Conservation (phyloP, 2,888 invertebrate genomes). For the Perizoma affinitatum region DNA sequence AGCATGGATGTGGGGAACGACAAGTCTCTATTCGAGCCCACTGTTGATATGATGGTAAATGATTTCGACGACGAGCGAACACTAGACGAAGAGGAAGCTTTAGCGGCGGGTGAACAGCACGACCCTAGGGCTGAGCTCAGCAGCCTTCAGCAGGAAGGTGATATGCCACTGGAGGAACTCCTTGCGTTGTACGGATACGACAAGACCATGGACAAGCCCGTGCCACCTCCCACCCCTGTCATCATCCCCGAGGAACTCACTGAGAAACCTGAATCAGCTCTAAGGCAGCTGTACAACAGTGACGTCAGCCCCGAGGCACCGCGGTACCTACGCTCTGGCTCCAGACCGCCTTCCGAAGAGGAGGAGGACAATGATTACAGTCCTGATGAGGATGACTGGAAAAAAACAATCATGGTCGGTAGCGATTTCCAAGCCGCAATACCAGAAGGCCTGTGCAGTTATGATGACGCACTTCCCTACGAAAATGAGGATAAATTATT, state of each 20-base stretch:
- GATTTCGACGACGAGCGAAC: constrained; percentile 99
- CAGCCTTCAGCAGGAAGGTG: constrained; percentile 95
- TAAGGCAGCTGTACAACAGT: constrained; percentile 74
- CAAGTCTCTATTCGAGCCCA: constrained; percentile 92
- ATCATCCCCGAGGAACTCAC: constrained; percentile 63
- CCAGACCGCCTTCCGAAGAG: constrained; percentile 91
- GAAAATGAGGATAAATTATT: constrained; percentile 97
- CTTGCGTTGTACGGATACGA: constrained; percentile 94
- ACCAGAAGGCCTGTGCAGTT: constrained; percentile 95
- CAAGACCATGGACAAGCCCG: constrained; percentile 72
- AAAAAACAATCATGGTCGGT: constrained; percentile 98
- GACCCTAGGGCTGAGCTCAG: constrained; percentile 95
- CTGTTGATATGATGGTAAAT: constrained; percentile 98
- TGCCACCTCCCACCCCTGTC: constrained; percentile 66
- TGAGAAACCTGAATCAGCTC: constrained; percentile 77
- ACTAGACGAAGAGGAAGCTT: constrained; percentile 97
- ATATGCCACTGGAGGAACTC: constrained; percentile 97
- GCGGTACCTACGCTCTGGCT: constrained; percentile 84
- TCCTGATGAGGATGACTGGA: constrained; percentile 94
- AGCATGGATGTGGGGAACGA: constrained; percentile 83
- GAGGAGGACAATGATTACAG: constrained; percentile 93
- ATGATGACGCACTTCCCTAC: constrained; percentile 96
- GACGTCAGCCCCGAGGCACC: constrained; percentile 73
- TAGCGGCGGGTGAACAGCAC: constrained; percentile 93
- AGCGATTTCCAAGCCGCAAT: constrained; percentile 96